Evolutionary conservation across 1,140 invertebrate genomes (phyloP), one percentile per base, ranked within the genome.

Genomic region (Acromyrmex echinatior): DNA sequence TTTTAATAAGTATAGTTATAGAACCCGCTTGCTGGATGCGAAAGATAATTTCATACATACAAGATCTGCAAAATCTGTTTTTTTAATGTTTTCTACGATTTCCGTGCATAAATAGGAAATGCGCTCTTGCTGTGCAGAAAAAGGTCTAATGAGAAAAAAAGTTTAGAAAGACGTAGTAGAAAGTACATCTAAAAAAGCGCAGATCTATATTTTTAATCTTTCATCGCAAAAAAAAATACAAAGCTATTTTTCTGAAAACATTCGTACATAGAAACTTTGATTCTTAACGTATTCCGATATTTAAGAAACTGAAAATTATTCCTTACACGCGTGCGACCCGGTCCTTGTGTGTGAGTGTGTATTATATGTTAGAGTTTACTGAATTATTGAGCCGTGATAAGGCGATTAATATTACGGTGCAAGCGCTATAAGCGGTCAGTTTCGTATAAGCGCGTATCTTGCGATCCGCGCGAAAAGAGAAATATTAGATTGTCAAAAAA

Each of bases 321-420:
- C 14, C 56, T 45, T 82, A 74, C 25, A 7, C 56, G 80, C 49
- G 49, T 56, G 80, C 70, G 28, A 84, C 28, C n/a, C 39, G 45
- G 63, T 76, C 70, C 73, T 76, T 84, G 28, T 74, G n/a, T 56
- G 78, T 51, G 28, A 51, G 12, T 87, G 71, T 56, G 71, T 62
- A 66, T 70, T 68, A 87, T 53, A 45, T 80, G 73, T 73, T 84
- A 84, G 12, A 56, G 56, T 63, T 70, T 63, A 88, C 49, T 45
- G 56, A 62, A 73, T 86, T 74, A 78, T 78, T 82, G 58, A 70
- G 25, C 35, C 66, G n/a, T 53, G 39, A 74, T 66, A 66, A 71
- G 39, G 49, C 28, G 58, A 77, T 86, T 80, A 87, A 28, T 81
- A 70, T 81, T 88, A 88, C 45, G 65, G 74, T 66, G 21, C 25